These are phyloP conservation scores for Chloroclysta siterata DNA, from an alignment of 2,888 invertebrate species.

Conservation along the genomic window DNA sequence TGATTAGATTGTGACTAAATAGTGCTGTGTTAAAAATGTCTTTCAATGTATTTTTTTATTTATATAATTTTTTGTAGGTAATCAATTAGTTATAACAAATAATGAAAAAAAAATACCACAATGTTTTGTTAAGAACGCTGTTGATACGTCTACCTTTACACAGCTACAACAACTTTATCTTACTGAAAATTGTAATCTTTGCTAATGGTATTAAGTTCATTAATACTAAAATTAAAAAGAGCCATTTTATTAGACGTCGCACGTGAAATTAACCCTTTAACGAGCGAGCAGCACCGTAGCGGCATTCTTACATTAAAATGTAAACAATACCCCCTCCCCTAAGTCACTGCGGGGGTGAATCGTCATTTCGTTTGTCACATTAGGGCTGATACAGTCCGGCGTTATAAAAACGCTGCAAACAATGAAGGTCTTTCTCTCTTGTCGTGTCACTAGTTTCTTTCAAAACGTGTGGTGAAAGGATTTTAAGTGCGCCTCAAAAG, in stretches of 20 bases:
- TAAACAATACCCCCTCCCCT: conserved; percentile 75
- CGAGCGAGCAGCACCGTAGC: conserved; percentile 59
- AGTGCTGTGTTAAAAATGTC: too few relatives aligned
- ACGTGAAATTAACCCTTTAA: conserved; percentile 74
- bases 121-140: too few relatives aligned
- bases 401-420: conserved; percentile 46
- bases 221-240: conserved; percentile 68
- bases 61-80: too few relatives aligned
- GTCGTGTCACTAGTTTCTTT: too few relatives aligned
- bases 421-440: too few relatives aligned
- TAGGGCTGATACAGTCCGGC: conserved; percentile 54
- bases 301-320: conserved; percentile 81
- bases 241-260: conserved; percentile 60
- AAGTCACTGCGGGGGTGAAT: conserved; percentile 68
- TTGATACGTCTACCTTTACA: too few relatives aligned
- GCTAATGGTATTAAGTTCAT: conserved; percentile 64
- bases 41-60: too few relatives aligned
- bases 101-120: too few relatives aligned
- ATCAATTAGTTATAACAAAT: too few relatives aligned
- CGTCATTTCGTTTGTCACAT: conserved; percentile 76
- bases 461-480: too few relatives aligned
- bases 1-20: too few relatives aligned
- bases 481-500: too few relatives aligned
- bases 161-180: not conserved
- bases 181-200: not conserved